Conservation (phyloP, 1,140 invertebrate species). For the Aphelenchoides besseyi region DNA sequence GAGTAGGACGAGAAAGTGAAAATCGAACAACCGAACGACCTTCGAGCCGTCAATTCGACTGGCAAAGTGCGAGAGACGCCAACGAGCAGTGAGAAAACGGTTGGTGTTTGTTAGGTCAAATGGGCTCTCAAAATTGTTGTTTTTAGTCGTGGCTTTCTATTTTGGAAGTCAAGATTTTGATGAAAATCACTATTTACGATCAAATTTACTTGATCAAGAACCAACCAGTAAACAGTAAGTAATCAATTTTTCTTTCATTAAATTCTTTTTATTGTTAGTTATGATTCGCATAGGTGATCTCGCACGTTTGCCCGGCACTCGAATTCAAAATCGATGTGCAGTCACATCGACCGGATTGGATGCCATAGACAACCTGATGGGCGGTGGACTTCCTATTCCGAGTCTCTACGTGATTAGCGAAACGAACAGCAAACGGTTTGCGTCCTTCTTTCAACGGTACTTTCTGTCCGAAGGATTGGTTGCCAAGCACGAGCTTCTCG, state of each 20-base stretch:
- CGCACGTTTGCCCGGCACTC: constrained; percentile 17
- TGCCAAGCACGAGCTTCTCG: constrained; percentile 21
- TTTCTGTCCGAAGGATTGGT: constrained; percentile 20
- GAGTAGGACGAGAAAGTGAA: neutral
- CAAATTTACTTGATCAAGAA: neutral
- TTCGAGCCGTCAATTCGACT: too few species aligned
- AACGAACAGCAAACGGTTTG: constrained; percentile 17
- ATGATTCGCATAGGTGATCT: constrained; percentile 17
- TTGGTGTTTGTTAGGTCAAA: too few species aligned
- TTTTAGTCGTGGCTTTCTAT: too few species aligned
- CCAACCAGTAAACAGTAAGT: neutral
- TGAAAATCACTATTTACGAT: neutral
- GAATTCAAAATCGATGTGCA: constrained; percentile 15
- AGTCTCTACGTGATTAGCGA: constrained; percentile 1
- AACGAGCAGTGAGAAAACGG: too few species aligned
- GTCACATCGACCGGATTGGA: constrained; percentile 8
- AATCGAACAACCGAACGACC: neutral
- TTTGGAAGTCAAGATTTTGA: too few species aligned
- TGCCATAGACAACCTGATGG: constrained; percentile 14
- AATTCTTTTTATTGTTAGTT: neutral
- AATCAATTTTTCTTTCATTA: neutral
- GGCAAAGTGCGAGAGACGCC: too few species aligned
- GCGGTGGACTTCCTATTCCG: constrained; percentile 20
- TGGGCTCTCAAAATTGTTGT: too few species aligned
- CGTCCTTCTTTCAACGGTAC: constrained; percentile 22